These are phyloP conservation scores for Trematocara nigrifrons DNA, from an alignment of 2,113 vertebrate species.

Conservation along the genomic window DNA sequence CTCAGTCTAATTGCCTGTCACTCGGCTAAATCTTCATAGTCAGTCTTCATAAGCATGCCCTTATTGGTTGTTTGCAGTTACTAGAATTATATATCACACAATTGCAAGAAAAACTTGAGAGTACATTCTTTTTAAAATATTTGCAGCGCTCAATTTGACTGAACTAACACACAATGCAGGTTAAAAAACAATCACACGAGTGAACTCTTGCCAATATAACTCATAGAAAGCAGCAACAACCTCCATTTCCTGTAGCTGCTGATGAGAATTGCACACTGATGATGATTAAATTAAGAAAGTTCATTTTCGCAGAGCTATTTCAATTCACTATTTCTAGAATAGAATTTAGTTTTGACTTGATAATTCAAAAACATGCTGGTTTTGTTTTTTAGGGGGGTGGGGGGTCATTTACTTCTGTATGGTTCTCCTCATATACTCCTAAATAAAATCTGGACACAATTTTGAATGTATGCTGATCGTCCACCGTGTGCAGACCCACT, in stretches of 20 bases:
- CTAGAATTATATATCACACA: neutral
- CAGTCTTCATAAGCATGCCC: neutral
- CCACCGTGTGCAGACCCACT: neutral
- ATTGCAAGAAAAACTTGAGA: neutral
- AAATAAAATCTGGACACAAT: neutral
- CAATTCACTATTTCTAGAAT: neutral
- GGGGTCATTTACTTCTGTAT: neutral
- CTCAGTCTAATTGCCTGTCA: slow-evolving; percentile 24
- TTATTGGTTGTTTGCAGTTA: neutral
- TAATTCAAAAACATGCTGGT: neutral
- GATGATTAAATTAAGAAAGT: neutral
- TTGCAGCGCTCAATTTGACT: neutral
- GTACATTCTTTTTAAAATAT: neutral
- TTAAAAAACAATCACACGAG: neutral
- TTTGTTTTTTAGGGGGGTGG: neutral
- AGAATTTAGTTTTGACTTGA: neutral
- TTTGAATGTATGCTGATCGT: neutral
- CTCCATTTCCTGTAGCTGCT: neutral
- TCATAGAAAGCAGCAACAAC: neutral
- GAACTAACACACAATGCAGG: neutral
- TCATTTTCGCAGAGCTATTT: neutral
- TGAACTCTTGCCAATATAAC: neutral
- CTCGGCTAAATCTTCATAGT: neutral
- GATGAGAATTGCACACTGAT: neutral
- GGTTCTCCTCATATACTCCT: neutral